phyloP scores from a whole-genome alignment of 2,113 vertebrate genomes.

The Athene cunicularia region DNA sequence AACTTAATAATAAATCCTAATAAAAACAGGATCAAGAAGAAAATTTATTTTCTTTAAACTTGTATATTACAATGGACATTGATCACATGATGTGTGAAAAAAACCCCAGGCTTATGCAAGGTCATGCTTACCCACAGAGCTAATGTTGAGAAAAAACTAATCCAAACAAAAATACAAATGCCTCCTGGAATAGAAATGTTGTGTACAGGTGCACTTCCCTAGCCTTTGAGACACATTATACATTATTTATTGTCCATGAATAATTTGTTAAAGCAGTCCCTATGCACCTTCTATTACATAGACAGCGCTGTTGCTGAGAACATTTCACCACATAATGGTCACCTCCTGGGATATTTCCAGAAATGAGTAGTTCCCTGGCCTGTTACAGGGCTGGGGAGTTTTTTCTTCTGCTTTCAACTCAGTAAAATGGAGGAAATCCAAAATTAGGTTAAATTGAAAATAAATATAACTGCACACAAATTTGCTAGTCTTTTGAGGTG shows the following conservation, averaged over 20 bases:
- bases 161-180: not conserved
- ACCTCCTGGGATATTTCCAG: not conserved
- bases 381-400: not conserved
- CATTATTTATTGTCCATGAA: constrained; percentile 58
- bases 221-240: constrained; percentile 17
- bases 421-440: not conserved
- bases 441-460: not conserved
- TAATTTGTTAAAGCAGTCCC: constrained; percentile 30
- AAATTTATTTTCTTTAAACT: not conserved
- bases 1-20: not conserved
- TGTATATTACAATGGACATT: not conserved
- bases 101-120: not conserved
- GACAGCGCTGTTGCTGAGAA: not conserved
- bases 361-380: not conserved
- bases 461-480: not conserved
- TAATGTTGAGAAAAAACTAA: not conserved
- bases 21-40: not conserved
- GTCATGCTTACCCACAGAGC: not conserved
- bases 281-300: not conserved
- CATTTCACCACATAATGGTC: not conserved
- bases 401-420: not conserved
- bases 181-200: not conserved
- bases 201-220: not conserved
- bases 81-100: not conserved
- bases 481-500: not conserved